Conservation (phyloP, 2,113 vertebrate species). For the Pongo pygmaeus region DNA sequence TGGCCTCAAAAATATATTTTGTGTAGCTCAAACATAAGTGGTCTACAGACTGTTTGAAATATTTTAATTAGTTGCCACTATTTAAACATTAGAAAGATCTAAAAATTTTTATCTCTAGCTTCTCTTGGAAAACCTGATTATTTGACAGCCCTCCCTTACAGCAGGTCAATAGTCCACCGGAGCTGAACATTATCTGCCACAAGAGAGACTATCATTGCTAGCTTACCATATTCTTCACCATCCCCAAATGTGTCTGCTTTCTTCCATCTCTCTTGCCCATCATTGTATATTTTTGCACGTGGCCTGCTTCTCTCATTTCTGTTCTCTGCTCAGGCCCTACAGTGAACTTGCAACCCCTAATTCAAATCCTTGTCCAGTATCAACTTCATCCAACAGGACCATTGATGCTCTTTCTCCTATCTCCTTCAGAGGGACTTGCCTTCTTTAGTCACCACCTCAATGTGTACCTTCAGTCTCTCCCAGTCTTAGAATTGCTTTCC, state of each 20-base stretch:
- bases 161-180: accelerated
- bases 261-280: background rate
- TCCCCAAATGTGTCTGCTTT: background rate
- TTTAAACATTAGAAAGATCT: background rate
- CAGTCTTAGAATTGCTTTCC: background rate
- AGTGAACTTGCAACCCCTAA: background rate
- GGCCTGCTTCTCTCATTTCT: background rate
- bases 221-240: accelerated
- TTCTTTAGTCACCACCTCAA: background rate
- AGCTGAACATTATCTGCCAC: background rate
- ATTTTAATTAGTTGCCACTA: background rate
- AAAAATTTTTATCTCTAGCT: background rate
- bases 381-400: no score
- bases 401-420: no score
- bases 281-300: background rate
- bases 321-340: background rate
- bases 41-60: background rate
- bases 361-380: background rate
- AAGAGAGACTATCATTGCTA: accelerated
- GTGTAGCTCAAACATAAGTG: background rate
- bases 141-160: background rate
- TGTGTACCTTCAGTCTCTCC: background rate
- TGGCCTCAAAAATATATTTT: background rate
- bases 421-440: background rate
- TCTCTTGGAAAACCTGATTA: background rate